These are phyloP conservation scores for Nymphalis urticae DNA, from an alignment of 2,888 invertebrate species.

Conservation along the genomic window DNA sequence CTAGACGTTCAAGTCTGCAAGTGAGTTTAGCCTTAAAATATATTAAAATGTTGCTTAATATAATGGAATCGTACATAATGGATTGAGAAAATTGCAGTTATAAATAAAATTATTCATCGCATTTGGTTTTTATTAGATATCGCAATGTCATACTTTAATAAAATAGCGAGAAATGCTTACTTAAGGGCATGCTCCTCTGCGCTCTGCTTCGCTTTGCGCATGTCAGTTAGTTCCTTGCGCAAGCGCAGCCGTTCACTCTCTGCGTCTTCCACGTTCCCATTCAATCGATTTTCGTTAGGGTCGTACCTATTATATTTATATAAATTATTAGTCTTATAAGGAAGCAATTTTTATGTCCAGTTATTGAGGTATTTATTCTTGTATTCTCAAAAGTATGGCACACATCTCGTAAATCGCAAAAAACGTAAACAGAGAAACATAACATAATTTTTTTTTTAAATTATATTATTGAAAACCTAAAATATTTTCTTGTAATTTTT, in stretches of 20 bases:
- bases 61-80: not conserved
- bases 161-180: constrained; percentile 60
- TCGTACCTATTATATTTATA: constrained; percentile 51
- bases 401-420: too few species aligned
- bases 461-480: too few species aligned
- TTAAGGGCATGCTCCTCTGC: constrained; percentile 82
- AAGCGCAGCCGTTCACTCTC: constrained; percentile 80
- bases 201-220: constrained; percentile 79
- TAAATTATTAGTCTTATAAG: not conserved
- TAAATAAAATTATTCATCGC: not conserved
- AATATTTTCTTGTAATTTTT: too few species aligned
- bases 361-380: too few species aligned
- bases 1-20: constrained; percentile 82
- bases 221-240: constrained; percentile 81
- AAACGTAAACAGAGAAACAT: not conserved
- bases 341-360: not conserved
- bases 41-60: constrained; percentile 31
- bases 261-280: constrained; percentile 63
- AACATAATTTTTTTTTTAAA: too few species aligned
- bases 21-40: constrained; percentile 53
- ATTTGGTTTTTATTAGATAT: not conserved
- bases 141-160: not conserved
- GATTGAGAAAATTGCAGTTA: not conserved
- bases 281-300: constrained; percentile 61
- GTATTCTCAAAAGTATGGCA: too few species aligned